Percentiles rank a stretch among this genome's conserved stretches.
These are phyloP conservation scores for Drosophila nasuta DNA, from an alignment of 1,140 invertebrate genomes.

Conservation along the genomic window DNA sequence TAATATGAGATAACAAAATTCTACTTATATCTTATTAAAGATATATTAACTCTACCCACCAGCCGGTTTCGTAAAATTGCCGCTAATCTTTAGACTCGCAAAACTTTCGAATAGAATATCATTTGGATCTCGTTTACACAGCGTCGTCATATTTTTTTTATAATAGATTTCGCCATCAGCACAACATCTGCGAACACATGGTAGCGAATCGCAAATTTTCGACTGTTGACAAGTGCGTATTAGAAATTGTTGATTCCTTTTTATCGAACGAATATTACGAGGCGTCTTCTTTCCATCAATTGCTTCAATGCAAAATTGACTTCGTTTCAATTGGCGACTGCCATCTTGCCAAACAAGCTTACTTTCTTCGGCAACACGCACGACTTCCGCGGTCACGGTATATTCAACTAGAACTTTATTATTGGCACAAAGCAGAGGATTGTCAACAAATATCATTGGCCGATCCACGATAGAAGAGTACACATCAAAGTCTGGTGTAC, in stretches of 20 bases:
- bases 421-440: conserved; percentile 43
- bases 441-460: conserved; percentile 48
- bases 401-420: conserved; percentile 64
- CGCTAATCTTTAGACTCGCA: conserved; percentile 51
- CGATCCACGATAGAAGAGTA: conserved; percentile 52
- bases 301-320: conserved; percentile 62
- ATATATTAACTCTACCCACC: conserved; percentile 39
- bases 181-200: conserved; percentile 85
- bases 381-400: conserved; percentile 18
- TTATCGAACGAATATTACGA: neutral
- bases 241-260: conserved; percentile 42
- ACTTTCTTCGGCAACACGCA: conserved; percentile 20
- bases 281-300: conserved; percentile 13
- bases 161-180: conserved; percentile 71
- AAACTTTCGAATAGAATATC: conserved; percentile 52
- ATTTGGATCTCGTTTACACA: conserved; percentile 47
- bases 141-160: conserved; percentile 55
- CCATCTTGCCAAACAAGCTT: conserved; percentile 31
- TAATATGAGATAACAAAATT: too few species aligned
- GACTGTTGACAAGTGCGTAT: conserved; percentile 80
- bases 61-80: conserved; percentile 56
- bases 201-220: conserved; percentile 48
- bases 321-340: conserved; percentile 16
- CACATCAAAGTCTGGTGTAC: conserved; percentile 27
- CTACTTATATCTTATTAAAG: too few species aligned